These are phyloP conservation scores for Agrilus planipennis DNA, from an alignment of 1,140 invertebrate species.

Conservation along the genomic window DNA sequence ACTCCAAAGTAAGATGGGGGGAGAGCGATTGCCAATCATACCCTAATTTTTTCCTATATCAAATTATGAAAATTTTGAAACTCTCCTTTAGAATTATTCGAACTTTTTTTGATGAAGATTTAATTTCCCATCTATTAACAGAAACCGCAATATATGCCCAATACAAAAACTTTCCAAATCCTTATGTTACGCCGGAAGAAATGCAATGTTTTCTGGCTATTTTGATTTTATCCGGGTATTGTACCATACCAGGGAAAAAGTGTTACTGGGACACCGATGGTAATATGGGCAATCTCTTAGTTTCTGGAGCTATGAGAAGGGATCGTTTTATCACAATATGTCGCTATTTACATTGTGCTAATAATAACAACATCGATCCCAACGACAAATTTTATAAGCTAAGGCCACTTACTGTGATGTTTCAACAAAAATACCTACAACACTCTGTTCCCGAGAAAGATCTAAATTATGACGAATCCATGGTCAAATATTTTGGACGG, in stretches of 20 bases:
- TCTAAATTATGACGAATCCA: constrained; percentile 13
- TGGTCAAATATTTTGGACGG: constrained; percentile 18
- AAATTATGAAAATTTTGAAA: too few relatives aligned
- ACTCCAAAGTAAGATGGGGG: too few relatives aligned
- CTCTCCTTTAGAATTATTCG: neutral
- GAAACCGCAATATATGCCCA: neutral
- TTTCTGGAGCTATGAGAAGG: constrained; percentile 8
- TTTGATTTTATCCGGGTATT: constrained; percentile 8
- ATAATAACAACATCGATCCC: constrained; percentile 6
- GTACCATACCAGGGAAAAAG: constrained; percentile 5
- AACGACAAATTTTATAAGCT: constrained; percentile 5
- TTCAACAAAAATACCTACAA: constrained; percentile 12
- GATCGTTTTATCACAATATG: constrained; percentile 8
- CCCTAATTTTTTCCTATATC: too few relatives aligned
- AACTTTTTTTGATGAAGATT: neutral
- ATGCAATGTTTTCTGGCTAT: constrained; percentile 7
- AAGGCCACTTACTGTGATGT: constrained; percentile 10
- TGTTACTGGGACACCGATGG: constrained; percentile 5
- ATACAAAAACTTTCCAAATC: neutral
- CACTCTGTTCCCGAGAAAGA: constrained; percentile 10
- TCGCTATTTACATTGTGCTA: constrained; percentile 7
- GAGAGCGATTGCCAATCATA: too few relatives aligned
- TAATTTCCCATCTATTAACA: neutral
- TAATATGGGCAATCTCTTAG: constrained; percentile 10
- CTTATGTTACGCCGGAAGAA: neutral